Percentiles rank a stretch among this genome's conserved stretches.
Conservation (phyloP, 2,113 vertebrate genomes). For the Zosterops japonicus region DNA sequence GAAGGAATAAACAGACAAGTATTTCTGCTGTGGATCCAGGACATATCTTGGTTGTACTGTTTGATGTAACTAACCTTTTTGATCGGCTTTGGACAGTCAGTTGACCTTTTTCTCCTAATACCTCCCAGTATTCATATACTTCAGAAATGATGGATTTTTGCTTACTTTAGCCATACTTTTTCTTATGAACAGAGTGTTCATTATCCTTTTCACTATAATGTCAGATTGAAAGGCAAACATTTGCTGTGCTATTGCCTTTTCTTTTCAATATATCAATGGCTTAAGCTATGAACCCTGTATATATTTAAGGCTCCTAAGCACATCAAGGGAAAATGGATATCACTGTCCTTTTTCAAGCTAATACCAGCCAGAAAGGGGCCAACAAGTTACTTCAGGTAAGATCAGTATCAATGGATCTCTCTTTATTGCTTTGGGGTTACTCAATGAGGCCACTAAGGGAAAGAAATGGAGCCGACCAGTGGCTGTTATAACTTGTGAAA, state of each 20-base stretch:
- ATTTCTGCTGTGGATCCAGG: not conserved
- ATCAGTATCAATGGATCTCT: not conserved
- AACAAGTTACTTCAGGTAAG: slow-evolving; percentile 1
- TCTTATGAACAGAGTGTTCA: slow-evolving; percentile 22
- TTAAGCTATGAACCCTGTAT: slow-evolving; percentile 15
- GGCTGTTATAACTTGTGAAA: not conserved
- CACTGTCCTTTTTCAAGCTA: not conserved
- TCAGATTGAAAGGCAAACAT: slow-evolving; percentile 57
- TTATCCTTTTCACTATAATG: slow-evolving; percentile 14
- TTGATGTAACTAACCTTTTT: slow-evolving; percentile 14
- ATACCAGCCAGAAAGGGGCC: not conserved
- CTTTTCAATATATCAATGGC: slow-evolving; percentile 22
- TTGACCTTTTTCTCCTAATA: slow-evolving; percentile 61
- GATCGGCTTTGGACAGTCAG: not conserved
- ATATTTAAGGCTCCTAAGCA: not conserved
- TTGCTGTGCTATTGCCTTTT: not conserved
- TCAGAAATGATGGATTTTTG: not conserved
- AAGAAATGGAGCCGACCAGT: not conserved
- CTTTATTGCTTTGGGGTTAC: not conserved
- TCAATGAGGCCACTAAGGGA: not conserved
- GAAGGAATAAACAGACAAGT: not conserved
- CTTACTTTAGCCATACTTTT: slow-evolving; percentile 38
- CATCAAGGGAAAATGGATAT: not conserved
- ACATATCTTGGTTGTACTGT: not conserved
- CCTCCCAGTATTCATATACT: not conserved